Percentiles rank a stretch among this genome's conserved stretches.
Evolutionary conservation across 2,888 invertebrate species (phyloP).

Genomic region (Ectemnius continuus): DNA sequence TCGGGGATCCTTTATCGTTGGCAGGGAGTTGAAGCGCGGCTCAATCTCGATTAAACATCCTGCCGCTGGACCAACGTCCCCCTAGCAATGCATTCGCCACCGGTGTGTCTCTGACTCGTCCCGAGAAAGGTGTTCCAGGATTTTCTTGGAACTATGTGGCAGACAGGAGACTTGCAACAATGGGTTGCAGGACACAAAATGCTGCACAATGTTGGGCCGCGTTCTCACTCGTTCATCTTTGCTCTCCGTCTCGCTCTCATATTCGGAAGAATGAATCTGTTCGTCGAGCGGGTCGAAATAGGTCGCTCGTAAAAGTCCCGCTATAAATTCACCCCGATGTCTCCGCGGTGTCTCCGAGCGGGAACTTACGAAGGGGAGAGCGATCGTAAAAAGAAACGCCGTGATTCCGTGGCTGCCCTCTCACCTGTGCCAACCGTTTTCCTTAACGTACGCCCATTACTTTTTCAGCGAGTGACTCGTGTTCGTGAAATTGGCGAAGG

Average conservation of each 20-base stretch:
- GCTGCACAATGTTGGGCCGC: slow-evolving; percentile 48
- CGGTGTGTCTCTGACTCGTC: background rate
- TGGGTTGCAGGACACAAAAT: slow-evolving; percentile 38
- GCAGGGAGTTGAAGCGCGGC: background rate
- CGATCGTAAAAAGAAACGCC: slow-evolving; percentile 67
- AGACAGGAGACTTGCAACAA: slow-evolving; percentile 32
- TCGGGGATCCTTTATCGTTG: background rate
- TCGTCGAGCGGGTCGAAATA: slow-evolving; percentile 54
- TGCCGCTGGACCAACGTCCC: background rate
- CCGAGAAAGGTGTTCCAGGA: background rate
- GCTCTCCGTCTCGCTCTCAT: slow-evolving; percentile 25
- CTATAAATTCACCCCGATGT: slow-evolving; percentile 68
- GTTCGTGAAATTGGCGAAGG: slow-evolving; percentile 1
- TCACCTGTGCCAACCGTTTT: slow-evolving; percentile 31
- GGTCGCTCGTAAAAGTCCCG: slow-evolving; percentile 71
- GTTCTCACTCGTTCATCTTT: slow-evolving; percentile 12
- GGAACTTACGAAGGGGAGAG: slow-evolving; percentile 58
- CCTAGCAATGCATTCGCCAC: background rate
- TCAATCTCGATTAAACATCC: slow-evolving; percentile 5
- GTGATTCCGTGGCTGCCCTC: slow-evolving; percentile 50
- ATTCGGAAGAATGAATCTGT: slow-evolving; percentile 53
- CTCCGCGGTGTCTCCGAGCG: slow-evolving; percentile 65
- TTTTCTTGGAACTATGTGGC: slow-evolving; percentile 6
- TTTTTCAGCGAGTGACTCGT: background rate
- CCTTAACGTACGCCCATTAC: slow-evolving; percentile 1